Evolutionary conservation across 2,113 vertebrate genomes (phyloP).

Genomic region (Nerophis lumbriciformis): DNA sequence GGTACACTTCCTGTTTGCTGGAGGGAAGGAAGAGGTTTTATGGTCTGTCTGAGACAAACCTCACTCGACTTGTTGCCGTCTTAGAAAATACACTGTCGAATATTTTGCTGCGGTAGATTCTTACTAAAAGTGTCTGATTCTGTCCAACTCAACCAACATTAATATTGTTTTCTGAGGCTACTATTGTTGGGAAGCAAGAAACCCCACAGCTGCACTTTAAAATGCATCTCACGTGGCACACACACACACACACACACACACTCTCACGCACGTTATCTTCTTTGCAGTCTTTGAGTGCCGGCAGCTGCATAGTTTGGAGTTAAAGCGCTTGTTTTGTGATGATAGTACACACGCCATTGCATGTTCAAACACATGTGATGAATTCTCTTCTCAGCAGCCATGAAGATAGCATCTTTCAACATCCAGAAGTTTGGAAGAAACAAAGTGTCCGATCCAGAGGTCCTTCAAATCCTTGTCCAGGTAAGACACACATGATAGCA

Average conservation of each 20-base stretch:
- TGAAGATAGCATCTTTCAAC: conserved; percentile 70
- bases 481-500: conserved; percentile 23
- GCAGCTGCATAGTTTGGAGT: neutral
- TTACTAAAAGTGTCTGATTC: too few species aligned
- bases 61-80: too few species aligned
- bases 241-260: neutral
- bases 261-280: neutral
- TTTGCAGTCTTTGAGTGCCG: neutral
- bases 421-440: conserved; percentile 59
- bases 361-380: neutral
- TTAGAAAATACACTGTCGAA: too few species aligned
- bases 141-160: too few species aligned
- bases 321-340: neutral
- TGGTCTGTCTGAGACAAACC: too few species aligned
- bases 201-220: neutral
- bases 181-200: neutral
- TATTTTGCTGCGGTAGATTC: too few species aligned
- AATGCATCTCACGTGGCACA: neutral
- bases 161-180: too few species aligned
- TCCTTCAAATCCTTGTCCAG: conserved; percentile 44
- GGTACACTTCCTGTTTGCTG: too few species aligned
- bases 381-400: conserved; percentile 30
- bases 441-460: conserved; percentile 53
- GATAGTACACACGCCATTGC: neutral
- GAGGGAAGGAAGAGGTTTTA: too few species aligned